These are phyloP conservation scores for Aphrocallistes beatrix DNA, from an alignment of 37 sponge, comb jelly and placozoan genomes.

Conservation along the genomic window DNA sequence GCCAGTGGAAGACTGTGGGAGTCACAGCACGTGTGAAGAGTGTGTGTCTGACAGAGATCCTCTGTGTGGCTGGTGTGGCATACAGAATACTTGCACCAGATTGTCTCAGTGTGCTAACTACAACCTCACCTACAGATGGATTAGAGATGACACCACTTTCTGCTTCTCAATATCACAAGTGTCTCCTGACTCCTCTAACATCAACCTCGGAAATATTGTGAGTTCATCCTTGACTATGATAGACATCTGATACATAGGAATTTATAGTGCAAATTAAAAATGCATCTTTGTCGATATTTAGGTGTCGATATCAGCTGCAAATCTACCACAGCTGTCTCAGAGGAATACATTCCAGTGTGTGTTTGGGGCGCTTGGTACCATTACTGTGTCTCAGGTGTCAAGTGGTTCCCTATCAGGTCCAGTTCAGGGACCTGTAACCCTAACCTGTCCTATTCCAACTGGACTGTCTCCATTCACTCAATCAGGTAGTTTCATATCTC, in stretches of 20 bases:
- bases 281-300: neutral
- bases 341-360: neutral
- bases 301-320: neutral
- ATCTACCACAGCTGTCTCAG: neutral
- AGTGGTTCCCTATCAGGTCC: neutral
- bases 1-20: slow-evolving; percentile 51
- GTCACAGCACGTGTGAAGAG: slow-evolving; percentile 33
- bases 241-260: neutral
- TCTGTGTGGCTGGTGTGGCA: slow-evolving; percentile 82
- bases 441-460: neutral
- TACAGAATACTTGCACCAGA: slow-evolving; percentile 31
- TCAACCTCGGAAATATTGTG: neutral
- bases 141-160: neutral
- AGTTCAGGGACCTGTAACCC: neutral
- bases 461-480: neutral
- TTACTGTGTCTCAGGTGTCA: neutral
- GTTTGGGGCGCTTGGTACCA: neutral
- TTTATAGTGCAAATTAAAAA: neutral
- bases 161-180: neutral
- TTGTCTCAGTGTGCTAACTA: slow-evolving; percentile 22
- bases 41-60: slow-evolving; percentile 50
- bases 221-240: too few species aligned
- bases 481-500: neutral
- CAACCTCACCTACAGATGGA: slow-evolving; percentile 19
- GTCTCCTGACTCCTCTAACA: neutral